Base-by-base conservation (phyloP, 2,797 vertebrate species). In the Diceros bicornis region DNA sequence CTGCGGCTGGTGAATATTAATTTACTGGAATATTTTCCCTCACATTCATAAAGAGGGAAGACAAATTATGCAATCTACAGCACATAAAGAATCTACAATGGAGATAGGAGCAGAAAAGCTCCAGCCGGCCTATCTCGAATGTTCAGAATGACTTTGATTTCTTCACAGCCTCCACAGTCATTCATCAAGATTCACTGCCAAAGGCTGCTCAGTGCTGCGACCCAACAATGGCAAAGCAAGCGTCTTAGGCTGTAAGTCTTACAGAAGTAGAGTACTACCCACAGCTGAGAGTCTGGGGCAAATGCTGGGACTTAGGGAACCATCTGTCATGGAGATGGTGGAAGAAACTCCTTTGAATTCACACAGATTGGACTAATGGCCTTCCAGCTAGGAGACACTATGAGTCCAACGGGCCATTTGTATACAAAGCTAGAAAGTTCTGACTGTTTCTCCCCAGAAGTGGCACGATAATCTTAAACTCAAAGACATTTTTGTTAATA, bases 111-210 rank as follows among this genome's bases (percentile, higher is more conserved):
- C 81, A 85, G 61, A 57, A 87, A 94, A 69, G 27, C 18, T 82
- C 59, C 91, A 90, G 68, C 44, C 77, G 18, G 66, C 74, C 85
- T 71, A 72, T 66, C 69, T 64, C 69, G 37, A 57, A 81, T 32
- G 52, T 61, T 91, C 91, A 89, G n/a, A 95, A 91, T 62, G 74
- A 82, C 92, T 94, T 59, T 62, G 68, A 86, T 64, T 92, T 94
- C 64, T 75, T 91, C 82, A 55, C 20, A 0, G 16, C 77, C 32
- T 94, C 77, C 47, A 59, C n/a, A 84, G 62, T 68, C 85, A 89
- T 93, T 95, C 93, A 57, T 61, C 90, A 78, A 86, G 81, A 87
- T 9, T 69, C 91, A 83, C 0, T 81, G 69, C 57, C 83, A 37
- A 91, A 81, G 47, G 32, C 14, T 82, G 66, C 37, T 72, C 82